Evolutionary conservation across 2,113 vertebrate species (phyloP).

Genomic region (Tinamus guttatus): DNA sequence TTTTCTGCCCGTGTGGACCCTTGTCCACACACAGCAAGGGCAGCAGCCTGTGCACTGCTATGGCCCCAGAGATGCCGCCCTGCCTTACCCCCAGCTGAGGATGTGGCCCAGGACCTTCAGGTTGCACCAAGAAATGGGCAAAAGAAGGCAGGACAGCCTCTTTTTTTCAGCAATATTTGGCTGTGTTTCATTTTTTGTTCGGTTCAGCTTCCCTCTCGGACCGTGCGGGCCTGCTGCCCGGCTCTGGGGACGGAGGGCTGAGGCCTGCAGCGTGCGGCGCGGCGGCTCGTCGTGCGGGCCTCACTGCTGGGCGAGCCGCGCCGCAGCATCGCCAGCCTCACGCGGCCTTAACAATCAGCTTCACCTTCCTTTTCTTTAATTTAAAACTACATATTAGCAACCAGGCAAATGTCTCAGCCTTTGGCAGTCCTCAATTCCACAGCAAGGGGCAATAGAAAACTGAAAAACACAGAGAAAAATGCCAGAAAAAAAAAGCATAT

Average conservation of each 20-base stretch:
- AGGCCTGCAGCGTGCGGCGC: background rate
- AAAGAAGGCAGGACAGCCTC: background rate
- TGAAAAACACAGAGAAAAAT: background rate
- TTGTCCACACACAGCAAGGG: background rate
- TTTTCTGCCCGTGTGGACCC: accelerated
- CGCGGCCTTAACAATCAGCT: background rate
- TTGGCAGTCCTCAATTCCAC: background rate
- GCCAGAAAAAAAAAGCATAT: background rate
- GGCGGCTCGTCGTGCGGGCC: background rate
- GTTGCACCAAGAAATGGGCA: background rate
- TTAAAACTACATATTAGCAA: background rate
- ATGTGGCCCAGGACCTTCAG: background rate
- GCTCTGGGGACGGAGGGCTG: background rate
- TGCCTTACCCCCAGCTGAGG: background rate
- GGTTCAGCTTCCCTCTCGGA: background rate
- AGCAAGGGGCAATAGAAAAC: background rate
- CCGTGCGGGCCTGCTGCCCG: background rate
- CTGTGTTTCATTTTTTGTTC: background rate
- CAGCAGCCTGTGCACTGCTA: background rate
- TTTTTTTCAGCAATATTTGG: background rate
- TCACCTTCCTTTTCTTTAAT: background rate
- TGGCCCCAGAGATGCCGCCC: background rate
- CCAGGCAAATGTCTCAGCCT: background rate
- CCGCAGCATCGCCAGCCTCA: background rate
- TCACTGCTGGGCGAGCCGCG: background rate